phyloP scores from a whole-genome alignment of 92 coral and sea anemone species.

The Epizoanthus stellaris region DNA sequence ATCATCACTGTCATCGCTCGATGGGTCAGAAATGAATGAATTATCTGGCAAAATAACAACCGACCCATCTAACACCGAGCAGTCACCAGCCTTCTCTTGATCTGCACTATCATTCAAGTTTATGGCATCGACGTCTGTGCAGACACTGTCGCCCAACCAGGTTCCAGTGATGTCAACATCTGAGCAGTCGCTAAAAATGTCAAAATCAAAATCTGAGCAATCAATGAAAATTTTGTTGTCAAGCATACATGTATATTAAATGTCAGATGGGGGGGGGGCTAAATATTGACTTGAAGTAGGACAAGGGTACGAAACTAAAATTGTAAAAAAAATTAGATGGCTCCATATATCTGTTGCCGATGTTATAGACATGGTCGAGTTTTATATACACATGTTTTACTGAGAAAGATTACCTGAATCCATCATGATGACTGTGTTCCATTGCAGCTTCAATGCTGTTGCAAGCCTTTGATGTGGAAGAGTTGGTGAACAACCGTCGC shows the following conservation, averaged over 20 bases:
- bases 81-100: not conserved
- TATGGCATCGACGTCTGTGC: not conserved
- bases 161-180: slow-evolving; percentile 13
- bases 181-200: not conserved
- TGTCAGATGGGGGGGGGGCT: too few species aligned
- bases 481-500: not conserved
- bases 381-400: too few species aligned
- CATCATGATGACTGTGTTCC: not conserved
- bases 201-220: too few species aligned
- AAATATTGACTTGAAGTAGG: too few species aligned
- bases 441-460: too few species aligned
- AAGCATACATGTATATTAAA: too few species aligned
- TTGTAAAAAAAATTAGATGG: too few species aligned
- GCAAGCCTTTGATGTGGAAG: not conserved
- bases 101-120: not conserved
- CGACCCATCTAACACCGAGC: slow-evolving; percentile 9
- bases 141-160: slow-evolving; percentile 1
- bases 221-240: too few species aligned
- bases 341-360: too few species aligned
- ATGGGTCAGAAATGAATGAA: slow-evolving; percentile 25
- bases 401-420: not conserved
- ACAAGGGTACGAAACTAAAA: too few species aligned
- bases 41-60: slow-evolving; percentile 10
- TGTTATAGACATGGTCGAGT: too few species aligned
- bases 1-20: not conserved